Evolutionary conservation across 2,797 vertebrate species (phyloP), one percentile per base, ranked within the genome.

Genomic region (Tokudaia muenninki): DNA sequence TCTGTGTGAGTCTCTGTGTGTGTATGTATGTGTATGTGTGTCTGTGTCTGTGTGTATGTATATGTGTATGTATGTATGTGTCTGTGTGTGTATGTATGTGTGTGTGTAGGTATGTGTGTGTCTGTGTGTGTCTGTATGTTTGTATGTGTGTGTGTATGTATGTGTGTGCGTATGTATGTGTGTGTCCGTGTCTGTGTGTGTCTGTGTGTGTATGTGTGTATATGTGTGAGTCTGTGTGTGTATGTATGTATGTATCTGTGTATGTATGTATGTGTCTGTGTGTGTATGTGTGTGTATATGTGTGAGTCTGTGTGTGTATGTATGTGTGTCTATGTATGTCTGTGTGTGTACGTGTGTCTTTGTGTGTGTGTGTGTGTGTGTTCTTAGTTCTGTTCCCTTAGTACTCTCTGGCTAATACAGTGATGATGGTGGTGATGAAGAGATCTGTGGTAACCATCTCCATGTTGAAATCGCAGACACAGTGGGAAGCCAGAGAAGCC

Each of bases 401-500:
- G 59, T 3, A 17, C 31, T 6, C 17, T 24, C 17, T 84, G 41
- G 59, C 41, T 47, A 65, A 47, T 22, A 79, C 7, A 70, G 31
- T 67, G 63, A 67, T 67, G 86, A 12, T 87, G 34, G 7, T 1
- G 6, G 21, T 37, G 8, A 8, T 74, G 34, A 16, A 3, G 50
- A 50, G 41, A 14, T 11, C 0, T 13, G 13, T 74, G 52, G 57
- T 94, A 91, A 92, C 44, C 74, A 9, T 77, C 57, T 90, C 57
- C 17, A 61, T 50, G 79, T 4, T 83, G 47, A 31, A 90, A 91
- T 37, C 29, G 81, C 3, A 19, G 57, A 19, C 21, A 77, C 22
- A 61, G 72, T 41, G 37, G 72, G 65, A 94, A 94, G 92, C 11
- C 37, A 79, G 83, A 41, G 61, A 86, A 92, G 92, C 11, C 67